A percentile compares a stretch with the other conserved stretches of the same genome.
Evolutionary conservation across 2,797 vertebrate species (phyloP).

Genomic region (Erpetoichthys calabaricus): DNA sequence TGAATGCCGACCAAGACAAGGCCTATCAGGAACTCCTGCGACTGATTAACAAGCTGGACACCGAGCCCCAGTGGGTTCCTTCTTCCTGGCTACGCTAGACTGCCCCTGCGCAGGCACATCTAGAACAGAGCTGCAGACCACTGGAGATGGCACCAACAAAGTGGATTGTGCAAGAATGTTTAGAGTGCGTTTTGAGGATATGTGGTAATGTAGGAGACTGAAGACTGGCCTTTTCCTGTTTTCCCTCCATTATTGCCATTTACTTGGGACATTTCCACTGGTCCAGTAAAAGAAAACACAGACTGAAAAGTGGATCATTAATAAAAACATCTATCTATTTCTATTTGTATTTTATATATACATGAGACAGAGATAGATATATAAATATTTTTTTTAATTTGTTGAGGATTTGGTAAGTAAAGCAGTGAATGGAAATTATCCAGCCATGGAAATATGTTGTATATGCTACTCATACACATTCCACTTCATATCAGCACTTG

Average conservation of each 20-base stretch:
- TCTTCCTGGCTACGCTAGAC: slow-evolving; percentile 79
- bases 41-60: slow-evolving; percentile 93
- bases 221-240: no score
- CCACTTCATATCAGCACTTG: slow-evolving; percentile 35
- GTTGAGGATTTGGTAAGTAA: neutral
- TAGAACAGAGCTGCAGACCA: neutral
- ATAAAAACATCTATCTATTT: no score
- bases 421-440: neutral
- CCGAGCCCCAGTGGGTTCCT: slow-evolving; percentile 95
- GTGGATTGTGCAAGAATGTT: slow-evolving; percentile 5
- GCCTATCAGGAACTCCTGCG: slow-evolving; percentile 77
- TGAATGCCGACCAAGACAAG: slow-evolving; percentile 88
- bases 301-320: no score
- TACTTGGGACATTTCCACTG: no score
- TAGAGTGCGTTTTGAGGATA: slow-evolving; percentile 10
- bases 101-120: slow-evolving; percentile 16
- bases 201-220: no score
- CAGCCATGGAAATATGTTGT: no score
- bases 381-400: no score
- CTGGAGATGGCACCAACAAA: neutral
- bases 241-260: no score
- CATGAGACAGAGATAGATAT: no score
- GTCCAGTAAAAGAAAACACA: no score
- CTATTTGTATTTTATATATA: no score
- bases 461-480: slow-evolving; percentile 26